Conservation (phyloP, 2,113 vertebrate species). For the Macquaria ambigua region DNA sequence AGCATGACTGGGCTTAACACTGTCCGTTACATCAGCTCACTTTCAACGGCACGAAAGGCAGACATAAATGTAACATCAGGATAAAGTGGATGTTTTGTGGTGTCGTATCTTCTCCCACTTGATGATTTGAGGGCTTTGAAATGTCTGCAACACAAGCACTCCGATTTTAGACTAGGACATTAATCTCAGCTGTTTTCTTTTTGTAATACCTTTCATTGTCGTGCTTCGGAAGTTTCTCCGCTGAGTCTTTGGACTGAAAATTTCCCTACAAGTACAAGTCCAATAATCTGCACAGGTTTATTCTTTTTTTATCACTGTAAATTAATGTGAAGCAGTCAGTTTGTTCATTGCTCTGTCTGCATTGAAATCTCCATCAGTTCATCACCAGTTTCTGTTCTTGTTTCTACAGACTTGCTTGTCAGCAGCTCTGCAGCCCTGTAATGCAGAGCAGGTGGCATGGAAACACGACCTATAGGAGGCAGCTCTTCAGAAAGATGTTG, state of each 20-base stretch:
- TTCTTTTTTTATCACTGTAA: neutral
- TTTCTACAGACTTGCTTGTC: conserved; percentile 14
- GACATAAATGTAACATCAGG: neutral
- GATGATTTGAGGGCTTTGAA: neutral
- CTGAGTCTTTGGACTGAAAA: neutral
- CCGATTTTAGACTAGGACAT: neutral
- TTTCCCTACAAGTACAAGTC: too few relatives aligned
- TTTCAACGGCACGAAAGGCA: neutral
- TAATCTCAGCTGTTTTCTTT: neutral
- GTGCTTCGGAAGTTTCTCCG: neutral
- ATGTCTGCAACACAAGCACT: neutral
- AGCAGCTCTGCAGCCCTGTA: conserved; percentile 37
- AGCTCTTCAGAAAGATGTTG: conserved; percentile 27
- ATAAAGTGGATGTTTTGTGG: neutral
- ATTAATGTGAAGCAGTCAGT: too few relatives aligned
- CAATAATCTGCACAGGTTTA: neutral
- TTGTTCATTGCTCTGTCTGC: neutral
- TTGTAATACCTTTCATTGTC: too few relatives aligned
- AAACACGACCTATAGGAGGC: conserved; percentile 38
- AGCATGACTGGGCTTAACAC: neutral
- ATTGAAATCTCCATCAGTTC: neutral
- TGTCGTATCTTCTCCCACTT: neutral
- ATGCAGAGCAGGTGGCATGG: conserved; percentile 49
- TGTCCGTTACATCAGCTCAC: neutral
- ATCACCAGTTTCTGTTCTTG: neutral